Percentiles rank a stretch among this genome's conserved stretches.
Conservation (phyloP, 2,888 invertebrate genomes). For the Oegoconia quadripuncta region DNA sequence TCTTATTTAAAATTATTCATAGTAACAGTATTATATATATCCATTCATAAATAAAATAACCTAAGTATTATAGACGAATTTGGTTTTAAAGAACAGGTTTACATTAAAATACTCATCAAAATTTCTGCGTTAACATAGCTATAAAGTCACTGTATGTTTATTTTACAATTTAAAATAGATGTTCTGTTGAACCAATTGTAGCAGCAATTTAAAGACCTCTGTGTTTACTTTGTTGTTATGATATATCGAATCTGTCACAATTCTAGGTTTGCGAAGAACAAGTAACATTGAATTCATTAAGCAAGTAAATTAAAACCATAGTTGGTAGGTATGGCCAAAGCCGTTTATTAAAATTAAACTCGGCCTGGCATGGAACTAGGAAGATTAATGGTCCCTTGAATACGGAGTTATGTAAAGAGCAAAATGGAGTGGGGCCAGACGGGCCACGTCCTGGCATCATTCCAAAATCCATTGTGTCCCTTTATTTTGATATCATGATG, state of each 20-base stretch:
- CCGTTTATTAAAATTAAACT: slow-evolving; percentile 78
- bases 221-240: slow-evolving; percentile 25
- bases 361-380: slow-evolving; percentile 72
- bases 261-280: slow-evolving; percentile 45
- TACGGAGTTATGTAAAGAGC: slow-evolving; percentile 76
- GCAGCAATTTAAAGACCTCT: background rate
- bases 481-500: slow-evolving; percentile 55
- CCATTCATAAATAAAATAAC: too few species aligned
- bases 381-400: slow-evolving; percentile 77
- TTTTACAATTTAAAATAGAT: too few species aligned
- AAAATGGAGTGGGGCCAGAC: slow-evolving; percentile 59
- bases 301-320: slow-evolving; percentile 65
- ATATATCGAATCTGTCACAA: slow-evolving; percentile 37
- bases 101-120: too few species aligned
- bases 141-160: too few species aligned
- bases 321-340: slow-evolving; percentile 52
- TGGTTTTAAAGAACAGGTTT: too few species aligned
- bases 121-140: too few species aligned
- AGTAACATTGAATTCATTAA: slow-evolving; percentile 53
- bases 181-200: too few species aligned
- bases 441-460: slow-evolving; percentile 67
- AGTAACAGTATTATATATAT: too few species aligned
- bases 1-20: too few species aligned
- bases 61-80: too few species aligned
- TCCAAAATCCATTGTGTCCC: slow-evolving; percentile 75